Conservation (phyloP, 2,113 vertebrate genomes). For the Boulengerochromis microlepis region DNA sequence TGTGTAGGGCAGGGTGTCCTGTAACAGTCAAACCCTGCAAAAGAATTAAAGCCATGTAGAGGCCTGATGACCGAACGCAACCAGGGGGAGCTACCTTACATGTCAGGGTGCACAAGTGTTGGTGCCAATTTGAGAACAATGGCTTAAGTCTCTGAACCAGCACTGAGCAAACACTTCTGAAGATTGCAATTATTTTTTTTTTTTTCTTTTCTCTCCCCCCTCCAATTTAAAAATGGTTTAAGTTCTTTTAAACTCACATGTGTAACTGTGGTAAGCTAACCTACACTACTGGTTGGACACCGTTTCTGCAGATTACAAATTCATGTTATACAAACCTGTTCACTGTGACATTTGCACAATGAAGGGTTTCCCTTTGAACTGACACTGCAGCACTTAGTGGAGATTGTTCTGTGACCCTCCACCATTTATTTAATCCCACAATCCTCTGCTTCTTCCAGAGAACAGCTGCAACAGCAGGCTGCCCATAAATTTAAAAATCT, state of each 20-base stretch:
- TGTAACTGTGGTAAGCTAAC: not conserved
- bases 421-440: constrained; percentile 47
- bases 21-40: not conserved
- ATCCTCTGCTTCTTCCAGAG: constrained; percentile 16
- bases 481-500: not conserved
- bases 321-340: not conserved
- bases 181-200: not conserved
- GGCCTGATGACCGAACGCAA: rapidly evolving
- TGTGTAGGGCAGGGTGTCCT: not conserved
- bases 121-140: not conserved
- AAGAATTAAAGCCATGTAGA: not conserved
- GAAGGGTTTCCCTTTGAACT: constrained; percentile 4
- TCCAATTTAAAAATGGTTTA: rapidly evolving
- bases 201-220: rapidly evolving
- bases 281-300: rapidly evolving
- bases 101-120: rapidly evolving
- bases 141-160: not conserved
- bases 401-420: constrained; percentile 35
- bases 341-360: constrained; percentile 6
- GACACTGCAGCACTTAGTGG: constrained; percentile 7
- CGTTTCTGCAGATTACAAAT: rapidly evolving
- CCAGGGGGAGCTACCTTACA: rapidly evolving
- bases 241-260: not conserved
- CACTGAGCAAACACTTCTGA: not conserved
- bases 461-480: constrained; percentile 2